Evolutionary conservation across 1,140 invertebrate species (phyloP).

Genomic region (Drosophila equinoxialis): DNA sequence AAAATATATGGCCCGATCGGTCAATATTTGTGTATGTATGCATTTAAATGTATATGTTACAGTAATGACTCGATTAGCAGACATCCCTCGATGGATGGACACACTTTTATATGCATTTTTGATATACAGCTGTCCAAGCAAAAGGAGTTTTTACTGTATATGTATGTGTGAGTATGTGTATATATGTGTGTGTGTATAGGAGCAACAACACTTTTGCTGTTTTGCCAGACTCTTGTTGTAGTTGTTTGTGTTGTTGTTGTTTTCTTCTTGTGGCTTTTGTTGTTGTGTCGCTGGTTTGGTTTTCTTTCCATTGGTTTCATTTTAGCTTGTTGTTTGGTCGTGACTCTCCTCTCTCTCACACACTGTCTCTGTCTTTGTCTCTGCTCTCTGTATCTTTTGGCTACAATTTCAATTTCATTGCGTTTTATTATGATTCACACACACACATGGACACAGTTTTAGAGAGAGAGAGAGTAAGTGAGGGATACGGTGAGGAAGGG

Average conservation of each 20-base stretch:
- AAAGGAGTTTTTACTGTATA: neutral
- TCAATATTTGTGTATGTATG: neutral
- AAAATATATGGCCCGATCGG: neutral
- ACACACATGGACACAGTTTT: slow-evolving; percentile 10
- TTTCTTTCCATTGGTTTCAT: neutral
- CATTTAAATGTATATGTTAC: neutral
- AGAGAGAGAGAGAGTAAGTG: slow-evolving; percentile 23
- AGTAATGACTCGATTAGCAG: no score
- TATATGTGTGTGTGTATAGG: neutral
- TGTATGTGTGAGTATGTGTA: neutral
- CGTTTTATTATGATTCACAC: slow-evolving; percentile 76
- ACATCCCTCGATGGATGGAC: no score
- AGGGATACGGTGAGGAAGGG: slow-evolving; percentile 19
- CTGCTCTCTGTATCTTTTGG: slow-evolving; percentile 23
- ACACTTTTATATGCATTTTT: no score
- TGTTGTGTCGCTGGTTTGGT: slow-evolving; percentile 9
- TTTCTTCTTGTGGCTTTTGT: slow-evolving; percentile 5
- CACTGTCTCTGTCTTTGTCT: no score
- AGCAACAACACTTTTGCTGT: slow-evolving; percentile 9
- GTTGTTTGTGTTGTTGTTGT: neutral
- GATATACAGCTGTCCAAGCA: no score
- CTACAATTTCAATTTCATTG: slow-evolving; percentile 79
- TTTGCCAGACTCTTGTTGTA: neutral
- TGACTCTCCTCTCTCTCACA: slow-evolving; percentile 9
- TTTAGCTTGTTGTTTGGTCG: slow-evolving; percentile 20